phyloP scores from a whole-genome alignment of 2,113 vertebrate genomes.

The Isurus oxyrinchus region DNA sequence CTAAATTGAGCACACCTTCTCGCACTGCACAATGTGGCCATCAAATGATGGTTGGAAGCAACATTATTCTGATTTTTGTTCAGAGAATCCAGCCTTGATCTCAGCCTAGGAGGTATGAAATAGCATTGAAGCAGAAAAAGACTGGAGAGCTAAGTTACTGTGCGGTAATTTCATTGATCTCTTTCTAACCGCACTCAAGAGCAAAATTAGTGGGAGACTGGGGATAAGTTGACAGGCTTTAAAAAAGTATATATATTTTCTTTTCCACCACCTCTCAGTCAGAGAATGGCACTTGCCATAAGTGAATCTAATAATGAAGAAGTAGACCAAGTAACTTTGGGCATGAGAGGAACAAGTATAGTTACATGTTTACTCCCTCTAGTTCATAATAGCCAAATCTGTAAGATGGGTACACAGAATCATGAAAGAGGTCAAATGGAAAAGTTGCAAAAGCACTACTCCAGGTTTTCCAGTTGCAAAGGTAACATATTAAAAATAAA shows the following conservation, averaged over 20 bases:
- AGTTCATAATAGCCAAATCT: neutral
- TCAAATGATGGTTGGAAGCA: neutral
- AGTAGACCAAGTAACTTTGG: neutral
- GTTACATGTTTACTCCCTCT: neutral
- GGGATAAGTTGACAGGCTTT: neutral
- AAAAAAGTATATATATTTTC: neutral
- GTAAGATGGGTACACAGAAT: neutral
- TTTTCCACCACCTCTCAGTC: neutral
- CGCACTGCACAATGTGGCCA: neutral
- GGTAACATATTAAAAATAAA: neutral
- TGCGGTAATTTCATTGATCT: neutral
- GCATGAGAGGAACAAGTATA: neutral
- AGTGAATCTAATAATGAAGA: neutral
- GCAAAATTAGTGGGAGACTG: neutral
- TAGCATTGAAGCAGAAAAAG: neutral
- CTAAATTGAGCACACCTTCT: too few species aligned
- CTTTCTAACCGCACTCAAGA: neutral
- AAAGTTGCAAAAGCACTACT: neutral
- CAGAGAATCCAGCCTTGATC: neutral
- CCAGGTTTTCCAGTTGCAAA: neutral
- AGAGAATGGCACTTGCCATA: neutral
- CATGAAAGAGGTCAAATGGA: neutral
- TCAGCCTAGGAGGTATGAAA: neutral
- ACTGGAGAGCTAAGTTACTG: neutral
- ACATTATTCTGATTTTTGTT: neutral